Evolutionary conservation across 1,140 invertebrate species (phyloP).

Genomic region (Lamellibrachia luymesi): DNA sequence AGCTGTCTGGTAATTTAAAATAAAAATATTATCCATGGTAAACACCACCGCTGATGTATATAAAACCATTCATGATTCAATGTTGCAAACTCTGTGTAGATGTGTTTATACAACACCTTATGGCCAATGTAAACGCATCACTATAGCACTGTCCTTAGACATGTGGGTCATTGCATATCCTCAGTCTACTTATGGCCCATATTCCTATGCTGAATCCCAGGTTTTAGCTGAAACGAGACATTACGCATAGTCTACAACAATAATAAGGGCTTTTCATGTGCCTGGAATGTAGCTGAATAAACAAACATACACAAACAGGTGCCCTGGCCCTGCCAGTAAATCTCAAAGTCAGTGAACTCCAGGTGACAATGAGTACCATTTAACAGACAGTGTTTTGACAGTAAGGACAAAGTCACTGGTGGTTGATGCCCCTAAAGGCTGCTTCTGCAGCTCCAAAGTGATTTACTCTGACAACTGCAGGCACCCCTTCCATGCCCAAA

Average conservation of each 20-base stretch:
- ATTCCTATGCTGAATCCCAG: neutral
- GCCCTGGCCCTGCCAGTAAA: neutral
- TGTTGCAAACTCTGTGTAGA: neutral
- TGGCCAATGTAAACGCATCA: neutral
- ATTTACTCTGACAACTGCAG: neutral
- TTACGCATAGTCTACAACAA: neutral
- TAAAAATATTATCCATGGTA: neutral
- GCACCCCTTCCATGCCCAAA: neutral
- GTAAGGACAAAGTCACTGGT: neutral
- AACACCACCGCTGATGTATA: neutral
- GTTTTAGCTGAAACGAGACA: neutral
- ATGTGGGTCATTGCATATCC: neutral
- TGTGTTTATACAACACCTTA: neutral
- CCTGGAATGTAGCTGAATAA: neutral
- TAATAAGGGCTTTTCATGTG: neutral
- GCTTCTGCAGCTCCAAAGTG: neutral
- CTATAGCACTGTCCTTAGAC: neutral
- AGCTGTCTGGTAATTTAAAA: neutral
- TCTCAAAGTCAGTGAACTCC: neutral
- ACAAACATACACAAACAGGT: neutral
- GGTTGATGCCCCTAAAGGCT: neutral
- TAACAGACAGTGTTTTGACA: neutral
- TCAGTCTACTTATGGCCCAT: neutral
- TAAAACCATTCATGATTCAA: neutral
- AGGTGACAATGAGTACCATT: neutral